Conservation (phyloP, 2,888 invertebrate genomes). For the Pandemis corylana region DNA sequence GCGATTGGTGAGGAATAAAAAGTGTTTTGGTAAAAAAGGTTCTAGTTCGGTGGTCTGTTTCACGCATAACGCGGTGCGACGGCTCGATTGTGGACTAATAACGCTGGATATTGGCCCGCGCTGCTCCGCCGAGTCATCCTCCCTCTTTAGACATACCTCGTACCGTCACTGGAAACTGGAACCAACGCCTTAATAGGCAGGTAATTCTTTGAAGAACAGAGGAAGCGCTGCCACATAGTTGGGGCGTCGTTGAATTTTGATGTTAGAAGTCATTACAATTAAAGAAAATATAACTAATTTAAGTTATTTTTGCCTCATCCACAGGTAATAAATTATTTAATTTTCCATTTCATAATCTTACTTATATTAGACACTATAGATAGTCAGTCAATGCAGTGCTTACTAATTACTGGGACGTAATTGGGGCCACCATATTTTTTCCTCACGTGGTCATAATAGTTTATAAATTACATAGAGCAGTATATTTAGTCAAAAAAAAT, state of each 20-base stretch:
- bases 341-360: too few species aligned
- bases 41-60: constrained; percentile 76
- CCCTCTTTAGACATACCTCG: constrained; percentile 48
- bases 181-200: constrained; percentile 37
- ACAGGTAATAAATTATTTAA: too few species aligned
- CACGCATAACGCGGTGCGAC: constrained; percentile 76
- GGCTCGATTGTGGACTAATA: constrained; percentile 75
- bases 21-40: constrained; percentile 68
- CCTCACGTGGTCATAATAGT: too few species aligned
- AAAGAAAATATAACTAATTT: too few species aligned
- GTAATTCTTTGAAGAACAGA: constrained; percentile 30
- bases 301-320: too few species aligned
- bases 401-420: too few species aligned
- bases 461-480: too few species aligned
- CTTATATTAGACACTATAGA: too few species aligned
- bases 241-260: constrained; percentile 23
- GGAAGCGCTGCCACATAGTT: constrained; percentile 20
- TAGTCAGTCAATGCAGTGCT: too few species aligned
- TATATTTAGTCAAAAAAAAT: too few species aligned
- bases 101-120: constrained; percentile 75
- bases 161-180: constrained; percentile 11
- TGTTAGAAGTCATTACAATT: neutral
- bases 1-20: constrained; percentile 55
- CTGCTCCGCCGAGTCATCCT: constrained; percentile 70
- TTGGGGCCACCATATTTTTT: too few species aligned